Evolutionary conservation across 2,797 vertebrate species (phyloP).

Genomic region (Aselliscus stoliczkanus): DNA sequence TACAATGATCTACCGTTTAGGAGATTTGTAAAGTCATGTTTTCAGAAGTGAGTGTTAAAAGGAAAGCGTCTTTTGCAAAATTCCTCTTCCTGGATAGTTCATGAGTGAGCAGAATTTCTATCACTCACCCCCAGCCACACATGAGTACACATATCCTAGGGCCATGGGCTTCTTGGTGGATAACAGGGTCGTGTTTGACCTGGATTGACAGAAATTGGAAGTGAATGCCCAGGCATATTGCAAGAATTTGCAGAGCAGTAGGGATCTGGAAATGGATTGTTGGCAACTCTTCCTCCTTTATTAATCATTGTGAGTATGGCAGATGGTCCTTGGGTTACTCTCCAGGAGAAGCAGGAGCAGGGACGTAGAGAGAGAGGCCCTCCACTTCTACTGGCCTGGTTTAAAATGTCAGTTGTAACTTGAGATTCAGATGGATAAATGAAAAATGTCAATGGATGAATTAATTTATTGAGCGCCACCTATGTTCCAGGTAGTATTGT

Average conservation of each 20-base stretch:
- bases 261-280: constrained; percentile 31
- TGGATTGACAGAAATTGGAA: constrained; percentile 32
- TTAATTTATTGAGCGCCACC: neutral
- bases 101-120: neutral
- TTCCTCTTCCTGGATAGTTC: neutral
- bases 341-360: neutral
- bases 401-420: neutral
- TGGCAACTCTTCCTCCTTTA: constrained; percentile 26
- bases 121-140: neutral
- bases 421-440: neutral
- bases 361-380: neutral
- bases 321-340: constrained; percentile 54
- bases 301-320: constrained; percentile 51
- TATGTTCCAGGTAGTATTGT: neutral
- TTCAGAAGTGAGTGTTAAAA: neutral
- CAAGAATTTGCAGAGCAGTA: constrained; percentile 34
- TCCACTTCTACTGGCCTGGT: neutral
- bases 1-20: neutral
- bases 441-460: neutral
- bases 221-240: constrained; percentile 6
- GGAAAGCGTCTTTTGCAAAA: neutral
- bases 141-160: neutral
- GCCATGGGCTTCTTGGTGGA: neutral
- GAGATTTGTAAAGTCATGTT: neutral
- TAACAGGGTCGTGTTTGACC: neutral